phyloP scores from a whole-genome alignment of 2,797 vertebrate species.

The Pelochelys cantorii region DNA sequence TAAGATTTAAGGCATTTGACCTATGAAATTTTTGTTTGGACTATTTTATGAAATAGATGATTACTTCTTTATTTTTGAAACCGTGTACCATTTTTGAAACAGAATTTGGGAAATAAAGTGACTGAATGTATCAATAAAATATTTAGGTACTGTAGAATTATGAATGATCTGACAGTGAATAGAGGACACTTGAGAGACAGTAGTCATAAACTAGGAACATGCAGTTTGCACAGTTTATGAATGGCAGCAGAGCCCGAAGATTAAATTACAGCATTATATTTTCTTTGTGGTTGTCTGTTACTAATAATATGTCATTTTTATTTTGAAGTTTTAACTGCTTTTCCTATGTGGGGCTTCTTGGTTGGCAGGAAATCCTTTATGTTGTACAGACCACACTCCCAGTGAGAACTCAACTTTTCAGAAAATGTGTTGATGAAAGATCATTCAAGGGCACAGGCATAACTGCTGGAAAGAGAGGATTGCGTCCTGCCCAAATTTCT shows the following conservation, averaged over 20 bases:
- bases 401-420: neutral
- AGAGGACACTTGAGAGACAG: neutral
- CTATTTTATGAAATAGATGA: neutral
- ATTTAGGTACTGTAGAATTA: neutral
- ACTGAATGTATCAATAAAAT: neutral
- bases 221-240: neutral
- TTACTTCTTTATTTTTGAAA: neutral
- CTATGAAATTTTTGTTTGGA: neutral
- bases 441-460: neutral
- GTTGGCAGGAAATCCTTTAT: constrained; percentile 1
- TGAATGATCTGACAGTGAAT: neutral
- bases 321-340: neutral
- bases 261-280: neutral
- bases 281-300: neutral
- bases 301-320: neutral
- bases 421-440: neutral
- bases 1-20: neutral
- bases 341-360: neutral
- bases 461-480: neutral
- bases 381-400: neutral
- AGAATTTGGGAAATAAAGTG: neutral
- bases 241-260: neutral
- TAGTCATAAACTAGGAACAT: neutral
- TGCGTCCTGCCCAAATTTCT: no score
- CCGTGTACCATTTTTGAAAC: neutral